phyloP scores from a whole-genome alignment of 2,797 vertebrate species.

The Esox masquinongy region DNA sequence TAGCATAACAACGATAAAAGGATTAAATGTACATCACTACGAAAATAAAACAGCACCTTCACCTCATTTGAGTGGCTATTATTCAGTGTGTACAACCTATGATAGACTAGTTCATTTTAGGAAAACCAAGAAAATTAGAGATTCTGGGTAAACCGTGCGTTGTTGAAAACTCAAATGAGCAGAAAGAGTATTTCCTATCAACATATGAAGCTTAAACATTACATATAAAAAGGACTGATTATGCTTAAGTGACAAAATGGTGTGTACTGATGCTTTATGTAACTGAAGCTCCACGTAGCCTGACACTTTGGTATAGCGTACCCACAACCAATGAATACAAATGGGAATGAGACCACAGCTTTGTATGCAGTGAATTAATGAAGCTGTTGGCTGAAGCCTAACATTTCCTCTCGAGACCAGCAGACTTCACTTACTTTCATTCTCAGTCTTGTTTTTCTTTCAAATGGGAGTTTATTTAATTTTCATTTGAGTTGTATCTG shows the following conservation, averaged over 20 bases:
- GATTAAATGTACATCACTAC: not conserved
- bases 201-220: not conserved
- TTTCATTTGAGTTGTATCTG: constrained; percentile 59
- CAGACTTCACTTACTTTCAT: constrained; percentile 7
- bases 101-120: constrained; percentile 37
- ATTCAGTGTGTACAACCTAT: constrained; percentile 48
- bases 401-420: constrained; percentile 10
- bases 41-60: not conserved
- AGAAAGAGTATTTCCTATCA: not conserved
- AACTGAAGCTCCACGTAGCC: not conserved
- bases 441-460: constrained; percentile 24
- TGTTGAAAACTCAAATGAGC: not conserved
- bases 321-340: not conserved
- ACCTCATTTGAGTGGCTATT: constrained; percentile 33
- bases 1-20: not conserved
- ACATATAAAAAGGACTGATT: constrained; percentile 29
- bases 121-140: constrained; percentile 31
- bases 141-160: constrained; percentile 26
- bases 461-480: constrained; percentile 71
- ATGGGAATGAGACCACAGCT: constrained; percentile 9
- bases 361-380: constrained; percentile 14
- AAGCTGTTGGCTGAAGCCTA: constrained; percentile 11
- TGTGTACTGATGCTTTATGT: not conserved
- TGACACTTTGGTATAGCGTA: not conserved
- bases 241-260: constrained; percentile 39